Percentiles rank a stretch among this genome's conserved stretches.
These are phyloP conservation scores for Leiothrix lutea DNA, from an alignment of 2,113 vertebrate genomes.

Conservation along the genomic window DNA sequence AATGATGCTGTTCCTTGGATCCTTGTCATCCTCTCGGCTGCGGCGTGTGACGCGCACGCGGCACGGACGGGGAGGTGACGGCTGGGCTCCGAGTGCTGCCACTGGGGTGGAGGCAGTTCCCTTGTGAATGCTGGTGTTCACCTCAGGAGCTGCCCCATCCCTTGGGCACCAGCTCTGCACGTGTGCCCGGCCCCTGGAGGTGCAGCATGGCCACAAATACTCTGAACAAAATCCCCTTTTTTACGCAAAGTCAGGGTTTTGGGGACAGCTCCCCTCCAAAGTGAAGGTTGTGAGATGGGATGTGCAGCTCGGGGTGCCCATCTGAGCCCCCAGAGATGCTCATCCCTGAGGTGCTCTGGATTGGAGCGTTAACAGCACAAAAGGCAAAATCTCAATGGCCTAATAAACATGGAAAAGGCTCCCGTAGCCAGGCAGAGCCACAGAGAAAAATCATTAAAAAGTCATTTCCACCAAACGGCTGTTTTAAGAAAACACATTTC, in stretches of 20 bases:
- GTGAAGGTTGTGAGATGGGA: rapidly evolving
- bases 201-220: rapidly evolving
- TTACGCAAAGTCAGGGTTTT: rapidly evolving
- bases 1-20: not conserved
- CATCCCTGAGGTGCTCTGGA: not conserved
- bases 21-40: rapidly evolving
- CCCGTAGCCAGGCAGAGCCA: not conserved
- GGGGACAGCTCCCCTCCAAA: not conserved
- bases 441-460: constrained; percentile 3
- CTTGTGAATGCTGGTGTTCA: not conserved
- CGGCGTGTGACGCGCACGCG: rapidly evolving
- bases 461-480: constrained; percentile 3
- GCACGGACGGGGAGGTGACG: not conserved
- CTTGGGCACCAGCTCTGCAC: rapidly evolving
- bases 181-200: not conserved
- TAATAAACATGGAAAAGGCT: not conserved
- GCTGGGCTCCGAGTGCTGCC: not conserved
- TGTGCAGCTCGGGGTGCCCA: not conserved
- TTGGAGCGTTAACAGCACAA: rapidly evolving
- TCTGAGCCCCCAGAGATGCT: rapidly evolving
- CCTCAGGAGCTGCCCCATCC: not conserved
- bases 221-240: not conserved
- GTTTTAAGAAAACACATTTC: not conserved
- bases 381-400: not conserved
- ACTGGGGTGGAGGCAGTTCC: not conserved